These are phyloP conservation scores for Hypena proboscidalis DNA, from an alignment of 2,888 invertebrate genomes.

Conservation along the genomic window DNA sequence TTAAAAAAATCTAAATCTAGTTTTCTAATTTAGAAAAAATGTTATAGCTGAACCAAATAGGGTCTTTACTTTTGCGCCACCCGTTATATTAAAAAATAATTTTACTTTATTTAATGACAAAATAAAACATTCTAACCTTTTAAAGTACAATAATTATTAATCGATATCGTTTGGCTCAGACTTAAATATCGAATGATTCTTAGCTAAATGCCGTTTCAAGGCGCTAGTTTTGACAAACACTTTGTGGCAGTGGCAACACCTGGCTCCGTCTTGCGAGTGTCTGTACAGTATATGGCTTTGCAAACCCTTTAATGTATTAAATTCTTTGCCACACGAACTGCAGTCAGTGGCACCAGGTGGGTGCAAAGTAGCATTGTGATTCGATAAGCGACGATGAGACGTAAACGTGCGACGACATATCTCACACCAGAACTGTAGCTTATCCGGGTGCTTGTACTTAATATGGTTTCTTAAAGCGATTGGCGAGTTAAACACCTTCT, in stretches of 20 bases:
- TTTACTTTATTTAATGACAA: too few species aligned
- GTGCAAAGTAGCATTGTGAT: slow-evolving; percentile 60
- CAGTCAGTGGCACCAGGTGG: slow-evolving; percentile 54
- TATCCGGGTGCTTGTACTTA: slow-evolving; percentile 64
- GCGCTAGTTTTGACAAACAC: slow-evolving; percentile 49
- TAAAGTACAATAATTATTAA: too few species aligned
- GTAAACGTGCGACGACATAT: slow-evolving; percentile 60
- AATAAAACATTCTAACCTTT: too few species aligned
- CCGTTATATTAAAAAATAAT: too few species aligned
- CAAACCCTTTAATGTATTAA: slow-evolving; percentile 52
- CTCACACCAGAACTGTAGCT: slow-evolving; percentile 51
- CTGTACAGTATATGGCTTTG: slow-evolving; percentile 61
- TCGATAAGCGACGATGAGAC: slow-evolving; percentile 51
- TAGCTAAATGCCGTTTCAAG: slow-evolving; percentile 51
- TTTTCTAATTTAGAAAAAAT: too few species aligned
- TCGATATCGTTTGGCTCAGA: too few species aligned
- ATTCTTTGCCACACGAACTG: slow-evolving; percentile 49
- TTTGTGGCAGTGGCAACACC: slow-evolving; percentile 56
- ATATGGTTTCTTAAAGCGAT: slow-evolving; percentile 62
- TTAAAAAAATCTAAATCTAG: too few species aligned
- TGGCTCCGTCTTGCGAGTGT: slow-evolving; percentile 48
- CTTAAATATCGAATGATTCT: too few species aligned
- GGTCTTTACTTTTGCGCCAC: too few species aligned
- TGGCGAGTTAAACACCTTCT: slow-evolving; percentile 56
- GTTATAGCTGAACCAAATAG: too few species aligned